These are phyloP conservation scores for Microplitis demolitor DNA, from an alignment of 1,140 invertebrate species.

Conservation along the genomic window DNA sequence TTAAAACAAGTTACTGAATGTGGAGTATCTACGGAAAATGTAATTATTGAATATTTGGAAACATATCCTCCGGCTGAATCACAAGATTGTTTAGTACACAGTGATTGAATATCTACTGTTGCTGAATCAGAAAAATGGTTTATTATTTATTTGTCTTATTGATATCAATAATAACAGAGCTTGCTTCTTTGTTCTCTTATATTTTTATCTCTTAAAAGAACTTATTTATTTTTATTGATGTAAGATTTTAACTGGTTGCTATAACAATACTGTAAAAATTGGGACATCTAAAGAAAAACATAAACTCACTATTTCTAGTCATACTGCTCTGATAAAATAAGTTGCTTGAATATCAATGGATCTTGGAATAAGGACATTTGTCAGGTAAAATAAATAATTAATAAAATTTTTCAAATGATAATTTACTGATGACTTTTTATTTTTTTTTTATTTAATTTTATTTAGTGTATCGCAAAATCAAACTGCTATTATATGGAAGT, in stretches of 20 bases:
- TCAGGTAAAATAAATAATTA: conserved; percentile 63
- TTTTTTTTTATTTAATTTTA: conserved; percentile 13
- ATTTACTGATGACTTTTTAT: conserved; percentile 21
- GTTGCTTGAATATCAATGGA: conserved; percentile 82
- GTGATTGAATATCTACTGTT: conserved; percentile 94
- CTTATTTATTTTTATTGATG: conserved; percentile 24
- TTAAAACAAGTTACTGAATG: conserved; percentile 73
- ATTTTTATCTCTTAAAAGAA: too few relatives aligned
- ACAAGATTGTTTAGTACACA: conserved; percentile 87
- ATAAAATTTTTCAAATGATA: conserved; percentile 11
- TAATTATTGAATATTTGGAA: conserved; percentile 90
- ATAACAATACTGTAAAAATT: conserved; percentile 90
- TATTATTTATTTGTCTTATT: conserved; percentile 33
- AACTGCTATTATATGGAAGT: conserved; percentile 88
- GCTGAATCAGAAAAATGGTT: conserved; percentile 77
- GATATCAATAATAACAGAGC: too few relatives aligned
- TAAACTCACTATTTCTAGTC: conserved; percentile 81
- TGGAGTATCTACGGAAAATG: conserved; percentile 73
- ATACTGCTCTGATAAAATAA: conserved; percentile 83
- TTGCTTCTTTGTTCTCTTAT: too few relatives aligned
- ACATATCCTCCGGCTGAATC: conserved; percentile 86
- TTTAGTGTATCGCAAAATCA: conserved; percentile 88
- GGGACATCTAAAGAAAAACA: conserved; percentile 87
- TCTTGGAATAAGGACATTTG: conserved; percentile 71
- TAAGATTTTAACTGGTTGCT: conserved; percentile 92